Conservation (phyloP, 2,888 invertebrate genomes). For the Euzophera pinguis region DNA sequence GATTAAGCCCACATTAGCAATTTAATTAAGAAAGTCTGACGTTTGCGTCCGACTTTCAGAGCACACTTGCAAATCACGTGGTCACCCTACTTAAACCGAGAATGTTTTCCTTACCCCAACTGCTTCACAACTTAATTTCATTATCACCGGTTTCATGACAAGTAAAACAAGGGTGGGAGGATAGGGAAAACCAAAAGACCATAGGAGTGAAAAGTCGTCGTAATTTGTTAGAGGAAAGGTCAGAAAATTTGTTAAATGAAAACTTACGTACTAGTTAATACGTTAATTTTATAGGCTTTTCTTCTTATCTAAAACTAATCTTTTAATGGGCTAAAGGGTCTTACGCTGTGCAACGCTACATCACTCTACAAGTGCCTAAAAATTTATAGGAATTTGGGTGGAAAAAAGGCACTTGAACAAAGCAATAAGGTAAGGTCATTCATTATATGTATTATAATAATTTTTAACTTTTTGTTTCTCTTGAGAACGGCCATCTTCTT, state of each 20-base stretch:
- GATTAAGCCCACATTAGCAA: conserved; percentile 11
- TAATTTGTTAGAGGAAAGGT: conserved; percentile 34
- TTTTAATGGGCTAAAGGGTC: no score
- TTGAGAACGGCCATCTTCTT: no score
- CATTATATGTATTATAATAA: no score
- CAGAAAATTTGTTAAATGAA: conserved; percentile 22
- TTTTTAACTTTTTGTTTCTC: no score
- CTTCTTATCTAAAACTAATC: no score
- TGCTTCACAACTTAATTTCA: conserved; percentile 10
- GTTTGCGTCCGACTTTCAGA: conserved; percentile 6
- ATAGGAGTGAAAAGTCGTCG: conserved; percentile 31
- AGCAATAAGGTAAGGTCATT: no score
- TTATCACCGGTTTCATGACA: conserved; percentile 4
- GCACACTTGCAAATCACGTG: conserved; percentile 2
- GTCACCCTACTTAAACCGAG: conserved; percentile 4
- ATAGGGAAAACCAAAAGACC: conserved; percentile 28
- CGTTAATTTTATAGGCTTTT: no score
- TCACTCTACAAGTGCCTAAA: no score
- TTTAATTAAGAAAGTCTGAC: conserved; percentile 15
- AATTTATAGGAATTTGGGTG: no score
- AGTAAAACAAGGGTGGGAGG: conserved; percentile 27
- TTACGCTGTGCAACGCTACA: no score
- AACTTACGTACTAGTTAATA: conserved; percentile 10
- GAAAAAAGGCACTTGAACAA: no score
- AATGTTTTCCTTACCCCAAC: conserved; percentile 6